Evolutionary conservation across 2,888 invertebrate species (phyloP).

Genomic region (Leptura quadrifasciata): DNA sequence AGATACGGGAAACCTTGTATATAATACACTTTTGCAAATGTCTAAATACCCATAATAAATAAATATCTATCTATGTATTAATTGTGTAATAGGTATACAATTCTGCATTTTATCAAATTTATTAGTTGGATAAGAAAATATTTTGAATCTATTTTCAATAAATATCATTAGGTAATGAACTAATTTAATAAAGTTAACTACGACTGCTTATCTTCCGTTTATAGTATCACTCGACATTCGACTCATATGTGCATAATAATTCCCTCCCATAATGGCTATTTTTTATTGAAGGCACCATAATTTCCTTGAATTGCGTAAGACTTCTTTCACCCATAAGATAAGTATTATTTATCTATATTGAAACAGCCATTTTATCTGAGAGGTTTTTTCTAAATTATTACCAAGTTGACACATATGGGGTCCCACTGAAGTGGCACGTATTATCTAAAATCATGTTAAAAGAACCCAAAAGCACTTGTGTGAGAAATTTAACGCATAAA

Average conservation of each 20-base stretch:
- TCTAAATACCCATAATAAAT: no score
- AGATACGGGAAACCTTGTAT: no score
- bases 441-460: constrained; percentile 40
- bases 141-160: no score
- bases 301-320: constrained; percentile 29
- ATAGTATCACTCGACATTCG: background rate
- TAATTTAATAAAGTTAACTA: no score
- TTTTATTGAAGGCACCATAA: constrained; percentile 5
- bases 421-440: constrained; percentile 40
- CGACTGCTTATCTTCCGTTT: no score
- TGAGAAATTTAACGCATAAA: constrained; percentile 44
- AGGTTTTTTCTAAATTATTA: constrained; percentile 36
- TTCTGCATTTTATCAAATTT: no score
- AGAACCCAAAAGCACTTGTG: constrained; percentile 36
- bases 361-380: constrained; percentile 37
- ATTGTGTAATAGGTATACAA: no score
- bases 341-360: constrained; percentile 39
- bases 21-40: no score
- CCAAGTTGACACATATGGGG: constrained; percentile 41
- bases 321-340: constrained; percentile 42
- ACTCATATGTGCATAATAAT: background rate
- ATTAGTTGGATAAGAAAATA: no score
- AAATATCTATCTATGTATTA: no score
- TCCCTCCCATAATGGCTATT: background rate
- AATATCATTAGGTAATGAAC: no score